Evolutionary conservation across 2,797 vertebrate species (phyloP).

Genomic region (Delichon dasypus): DNA sequence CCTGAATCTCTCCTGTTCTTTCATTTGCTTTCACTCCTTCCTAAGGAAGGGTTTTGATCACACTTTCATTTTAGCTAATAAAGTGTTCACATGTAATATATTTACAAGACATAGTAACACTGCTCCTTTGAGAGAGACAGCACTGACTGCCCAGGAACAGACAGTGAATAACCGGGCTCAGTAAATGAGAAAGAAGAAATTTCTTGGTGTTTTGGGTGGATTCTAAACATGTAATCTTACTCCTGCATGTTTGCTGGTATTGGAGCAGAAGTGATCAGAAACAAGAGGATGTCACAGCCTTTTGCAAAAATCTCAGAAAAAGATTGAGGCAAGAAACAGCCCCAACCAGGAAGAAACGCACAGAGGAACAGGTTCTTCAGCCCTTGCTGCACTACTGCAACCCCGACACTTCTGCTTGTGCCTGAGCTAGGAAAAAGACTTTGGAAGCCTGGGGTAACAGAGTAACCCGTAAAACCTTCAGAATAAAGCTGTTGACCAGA

Average conservation of each 20-base stretch:
- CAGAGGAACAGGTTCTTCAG: neutral
- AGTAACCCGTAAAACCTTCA: neutral
- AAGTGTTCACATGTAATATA: neutral
- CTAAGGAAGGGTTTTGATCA: neutral
- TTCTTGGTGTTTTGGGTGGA: neutral
- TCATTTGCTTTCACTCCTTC: neutral
- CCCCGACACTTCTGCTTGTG: fast-evolving
- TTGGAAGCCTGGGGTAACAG: neutral
- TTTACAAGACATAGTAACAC: neutral
- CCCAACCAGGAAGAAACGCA: fast-evolving
- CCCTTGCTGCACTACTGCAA: neutral
- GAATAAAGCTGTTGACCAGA: neutral
- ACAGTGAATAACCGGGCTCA: neutral
- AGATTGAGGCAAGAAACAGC: neutral
- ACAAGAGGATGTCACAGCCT: neutral
- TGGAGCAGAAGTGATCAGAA: neutral
- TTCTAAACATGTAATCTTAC: neutral
- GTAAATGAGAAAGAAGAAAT: neutral
- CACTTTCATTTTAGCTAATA: neutral
- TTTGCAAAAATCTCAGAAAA: neutral
- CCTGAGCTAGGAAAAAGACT: neutral
- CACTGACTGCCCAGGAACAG: neutral
- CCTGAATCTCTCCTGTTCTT: neutral
- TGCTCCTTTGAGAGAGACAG: neutral
- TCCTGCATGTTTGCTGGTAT: neutral